Base-by-base conservation (phyloP, 92 coral and sea anemone genomes). In the Diadumene lineata region DNA sequence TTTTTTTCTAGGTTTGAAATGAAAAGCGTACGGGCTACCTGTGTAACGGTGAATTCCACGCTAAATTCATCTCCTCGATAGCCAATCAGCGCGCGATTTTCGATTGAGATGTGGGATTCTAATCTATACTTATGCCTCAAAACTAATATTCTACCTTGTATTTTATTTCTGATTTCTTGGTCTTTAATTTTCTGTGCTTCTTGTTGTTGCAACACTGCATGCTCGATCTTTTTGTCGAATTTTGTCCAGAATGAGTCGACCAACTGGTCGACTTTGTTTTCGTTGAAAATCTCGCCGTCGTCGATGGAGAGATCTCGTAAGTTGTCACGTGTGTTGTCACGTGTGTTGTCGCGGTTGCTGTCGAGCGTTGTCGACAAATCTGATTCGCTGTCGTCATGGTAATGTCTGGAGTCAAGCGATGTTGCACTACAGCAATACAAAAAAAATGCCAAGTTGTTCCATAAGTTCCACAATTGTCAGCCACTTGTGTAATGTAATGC, bases 231-330 rank as follows among this genome's bases (percentile, higher is more conserved):
- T 65, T 87, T 74, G 63, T 87, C 92, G 29, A 87, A 83, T 43
- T 81, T 82, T 73, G 82, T 66, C 92, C 92, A 87, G 77, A 87
- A 87, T 46, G 92, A 87, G 11, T 86, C 92, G 78, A 87, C 92
- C 92, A 87, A 67, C 67, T 87, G 70, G 50, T 87, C 88, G 27
- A 87, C 92, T 56, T 87, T 78, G 1, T 87, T 76, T 33, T 84
- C 31, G 23, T 83, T 71, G 86, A 87, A 87, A 31, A 87, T 23
- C 55, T 79, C 84, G 16, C 60, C 70, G 72, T 67, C 82, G 48
- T 67, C 82, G 48, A 61, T 43, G 53, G 67, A 72, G 28, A 61
- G 26, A 44, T 57, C 51, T 1, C 21, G 27, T 19, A 55, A n/a
- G n/a, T n/a, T n/a, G n/a, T n/a, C n/a, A n/a, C n/a, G n/a, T n/a